A percentile compares a stretch with the other conserved stretches of the same genome.
Evolutionary conservation across 2,113 vertebrate species (phyloP).

Genomic region (Sporophila hypoxantha): DNA sequence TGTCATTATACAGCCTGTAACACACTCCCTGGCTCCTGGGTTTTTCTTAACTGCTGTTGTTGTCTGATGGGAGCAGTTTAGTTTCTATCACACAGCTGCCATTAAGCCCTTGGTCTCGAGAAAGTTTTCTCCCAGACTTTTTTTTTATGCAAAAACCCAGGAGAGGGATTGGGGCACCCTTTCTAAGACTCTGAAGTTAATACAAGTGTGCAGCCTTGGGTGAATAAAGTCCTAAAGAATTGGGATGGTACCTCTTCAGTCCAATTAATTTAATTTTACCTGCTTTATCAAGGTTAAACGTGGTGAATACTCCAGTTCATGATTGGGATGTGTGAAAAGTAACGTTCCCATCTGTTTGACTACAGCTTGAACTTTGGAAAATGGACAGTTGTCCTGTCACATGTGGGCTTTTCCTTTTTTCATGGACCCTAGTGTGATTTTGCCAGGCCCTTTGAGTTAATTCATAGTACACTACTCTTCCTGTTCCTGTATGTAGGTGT

Average conservation of each 20-base stretch:
- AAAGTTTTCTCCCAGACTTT: not conserved
- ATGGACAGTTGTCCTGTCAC: not conserved
- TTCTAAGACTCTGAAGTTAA: not conserved
- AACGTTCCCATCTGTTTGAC: not conserved
- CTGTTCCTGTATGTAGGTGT: not conserved
- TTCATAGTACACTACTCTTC: not conserved
- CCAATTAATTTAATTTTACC: not conserved
- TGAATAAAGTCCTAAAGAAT: not conserved
- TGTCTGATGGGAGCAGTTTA: not conserved
- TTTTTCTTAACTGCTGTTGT: not conserved
- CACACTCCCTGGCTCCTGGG: not conserved
- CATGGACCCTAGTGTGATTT: not conserved
- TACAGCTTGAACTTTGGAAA: not conserved
- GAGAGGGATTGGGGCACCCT: not conserved
- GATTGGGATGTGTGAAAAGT: not conserved
- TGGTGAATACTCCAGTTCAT: not conserved
- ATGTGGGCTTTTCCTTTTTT: not conserved
- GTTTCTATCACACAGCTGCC: not conserved
- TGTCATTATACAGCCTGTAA: not conserved
- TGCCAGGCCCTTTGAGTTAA: not conserved
- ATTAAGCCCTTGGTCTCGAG: not conserved
- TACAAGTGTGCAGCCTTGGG: fast-evolving
- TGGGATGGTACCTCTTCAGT: not conserved
- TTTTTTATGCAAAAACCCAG: not conserved
- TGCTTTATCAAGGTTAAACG: not conserved